Base-by-base conservation (phyloP, 30 jellyfish, hydroid and myxozoan species). In the Cassiopea xamachana region DNA sequence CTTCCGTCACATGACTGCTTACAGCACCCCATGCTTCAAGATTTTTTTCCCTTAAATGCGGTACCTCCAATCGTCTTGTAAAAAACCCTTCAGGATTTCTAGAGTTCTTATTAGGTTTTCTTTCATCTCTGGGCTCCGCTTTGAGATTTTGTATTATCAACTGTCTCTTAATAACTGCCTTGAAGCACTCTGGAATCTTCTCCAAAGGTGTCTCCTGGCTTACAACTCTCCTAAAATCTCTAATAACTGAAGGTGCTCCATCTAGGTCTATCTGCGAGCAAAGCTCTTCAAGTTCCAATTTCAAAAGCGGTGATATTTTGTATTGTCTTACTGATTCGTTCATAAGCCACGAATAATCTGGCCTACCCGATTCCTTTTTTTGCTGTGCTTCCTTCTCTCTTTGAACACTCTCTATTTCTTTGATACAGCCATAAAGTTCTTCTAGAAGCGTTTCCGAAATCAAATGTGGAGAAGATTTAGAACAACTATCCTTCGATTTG, bases 271-370 rank as follows among this genome's bases (percentile, higher is more conserved):
- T 64, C 51, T 88, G 95, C 55, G 16, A n/a, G 45, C 90, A 77
- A 1, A 88, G 86, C n/a, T 80, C 95, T 44, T 88, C 95, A 1
- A 88, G 79, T 70, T 88, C 95, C 48, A 70, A 50, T 68, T 69
- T 79, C 68, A 88, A 46, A 1, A 80, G 2, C 2, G 55, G 88
- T 15, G 95, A 90, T n/a, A 88, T 80, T 79, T 80, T 78, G 59
- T 88, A 88, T n/a, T 82, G 90, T 45, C 79, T 71, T 13, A 44
- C 90, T 1, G 95, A 79, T 7, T 51, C 87, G 86, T 82, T 88
- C 58, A 88, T 73, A 1, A 88, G 90, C 95, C 95, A 88, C 72
- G 90, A 75, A 75, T 88, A 88, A 59, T 88, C 95, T 27, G 95
- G 95, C 17, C 48, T 69, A 44, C 95, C 95, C 68, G 95, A 83